Percentiles rank a stretch among this genome's conserved stretches.
phyloP scores from a whole-genome alignment of 2,113 vertebrate species.

The Bombycilla garrulus region DNA sequence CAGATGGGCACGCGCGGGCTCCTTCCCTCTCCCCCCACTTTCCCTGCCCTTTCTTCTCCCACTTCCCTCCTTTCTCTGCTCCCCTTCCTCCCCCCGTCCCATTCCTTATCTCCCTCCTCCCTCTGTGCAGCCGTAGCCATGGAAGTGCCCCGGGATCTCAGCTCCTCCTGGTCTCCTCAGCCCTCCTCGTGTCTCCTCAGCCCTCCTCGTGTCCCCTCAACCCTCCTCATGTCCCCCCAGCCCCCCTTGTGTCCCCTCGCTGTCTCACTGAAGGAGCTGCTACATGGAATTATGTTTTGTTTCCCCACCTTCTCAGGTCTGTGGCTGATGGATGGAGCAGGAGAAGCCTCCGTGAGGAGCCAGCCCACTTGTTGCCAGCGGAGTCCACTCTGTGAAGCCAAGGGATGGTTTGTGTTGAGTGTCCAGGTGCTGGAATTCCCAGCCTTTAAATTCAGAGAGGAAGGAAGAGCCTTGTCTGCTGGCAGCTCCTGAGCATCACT shows the following conservation, averaged over 20 bases:
- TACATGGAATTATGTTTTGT: not conserved
- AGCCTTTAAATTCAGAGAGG: not conserved
- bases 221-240: not conserved
- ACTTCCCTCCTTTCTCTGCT: not conserved
- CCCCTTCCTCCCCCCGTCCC: not conserved
- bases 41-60: not conserved
- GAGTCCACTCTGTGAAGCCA: not conserved
- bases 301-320: not conserved
- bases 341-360: not conserved
- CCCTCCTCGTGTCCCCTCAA: fast-evolving
- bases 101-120: not conserved
- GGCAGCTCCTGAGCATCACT: not conserved
- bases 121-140: fast-evolving
- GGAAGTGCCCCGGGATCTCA: fast-evolving
- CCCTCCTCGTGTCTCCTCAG: not conserved
- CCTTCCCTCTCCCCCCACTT: not conserved
- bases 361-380: not conserved
- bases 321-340: not conserved
- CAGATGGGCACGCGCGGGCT: constrained; percentile 66
- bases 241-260: fast-evolving
- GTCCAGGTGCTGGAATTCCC: not conserved
- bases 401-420: not conserved
- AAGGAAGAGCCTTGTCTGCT: not conserved
- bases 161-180: not conserved
- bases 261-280: not conserved